These are phyloP conservation scores for Drosophila silvestris DNA, from an alignment of 2,888 invertebrate genomes.

Conservation along the genomic window DNA sequence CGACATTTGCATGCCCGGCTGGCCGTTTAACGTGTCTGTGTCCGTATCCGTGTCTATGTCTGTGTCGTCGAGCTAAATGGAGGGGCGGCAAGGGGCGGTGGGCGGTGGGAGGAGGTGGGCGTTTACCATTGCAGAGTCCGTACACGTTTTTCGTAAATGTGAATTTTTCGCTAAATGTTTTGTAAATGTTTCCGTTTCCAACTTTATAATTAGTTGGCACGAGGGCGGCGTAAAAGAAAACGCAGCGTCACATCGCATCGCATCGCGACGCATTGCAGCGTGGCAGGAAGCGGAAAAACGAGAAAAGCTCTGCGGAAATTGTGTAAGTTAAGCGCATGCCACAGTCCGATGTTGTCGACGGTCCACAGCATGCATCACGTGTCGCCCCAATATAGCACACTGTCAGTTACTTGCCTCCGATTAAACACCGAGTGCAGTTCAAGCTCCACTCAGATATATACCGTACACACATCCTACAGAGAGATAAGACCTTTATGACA, in stretches of 20 bases:
- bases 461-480: neutral
- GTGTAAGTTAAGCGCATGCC: conserved; percentile 60
- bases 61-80: neutral
- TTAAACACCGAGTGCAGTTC: conserved; percentile 3
- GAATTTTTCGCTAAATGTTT: conserved; percentile 81
- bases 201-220: conserved; percentile 79
- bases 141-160: conserved; percentile 77
- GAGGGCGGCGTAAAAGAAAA: conserved; percentile 49
- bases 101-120: neutral
- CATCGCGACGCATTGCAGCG: conserved; percentile 10
- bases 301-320: conserved; percentile 63
- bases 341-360: conserved; percentile 2
- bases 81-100: neutral
- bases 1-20: conserved; percentile 72
- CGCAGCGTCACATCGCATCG: conserved; percentile 30
- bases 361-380: conserved; percentile 31
- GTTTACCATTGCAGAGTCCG: conserved; percentile 64
- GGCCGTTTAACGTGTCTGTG: conserved; percentile 56
- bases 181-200: conserved; percentile 79
- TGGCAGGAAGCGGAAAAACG: conserved; percentile 53
- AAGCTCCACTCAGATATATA: neutral
- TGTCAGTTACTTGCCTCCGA: conserved; percentile 14
- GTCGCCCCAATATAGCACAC: conserved; percentile 16
- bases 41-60: conserved; percentile 25
- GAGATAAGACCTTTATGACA: conserved; percentile 16